Evolutionary conservation across 2,888 invertebrate genomes (phyloP), one percentile per base, ranked within the genome.

Genomic region (Amphipyra tragopoginis): DNA sequence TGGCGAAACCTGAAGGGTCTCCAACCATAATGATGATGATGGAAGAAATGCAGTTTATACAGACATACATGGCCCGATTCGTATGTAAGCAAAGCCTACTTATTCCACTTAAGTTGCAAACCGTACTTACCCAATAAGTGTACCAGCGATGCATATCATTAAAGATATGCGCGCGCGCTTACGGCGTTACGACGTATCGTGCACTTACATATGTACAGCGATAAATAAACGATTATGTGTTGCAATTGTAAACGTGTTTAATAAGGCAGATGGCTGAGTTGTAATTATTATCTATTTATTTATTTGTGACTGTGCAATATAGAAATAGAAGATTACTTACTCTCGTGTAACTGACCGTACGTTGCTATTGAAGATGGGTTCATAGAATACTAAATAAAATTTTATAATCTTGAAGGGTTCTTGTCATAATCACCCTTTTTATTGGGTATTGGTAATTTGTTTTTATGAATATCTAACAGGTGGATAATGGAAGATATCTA

Each of bases 141-240:
- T 54, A 45, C 43, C 36, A 34, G 13, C 39, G 52, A 76, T 67
- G 77, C 67, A 76, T 63, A 72, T 79, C 45, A 79, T 61, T 77
- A 68, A 42, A 65, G 52, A 50, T 57, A 44, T 54, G 55, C 47
- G 45, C 52, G 21, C 33, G 51, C 50, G 38, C 40, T 45, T 49
- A 49, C 38, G 59, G 47, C 40, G 50, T 49, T 54, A 49, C 62
- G 59, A 48, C 42, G 60, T 69, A 77, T 72, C 66, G 42, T 15
- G 39, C 48, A 47, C 52, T 72, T 60, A 66, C 75, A 62, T 62
- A 79, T 66, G 72, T 78, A 70, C 52, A 34, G 44, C 26, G 66
- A 76, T 76, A 72, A 58, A 65, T 59, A 65, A 65, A 65, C 54
- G 57, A 76, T 58, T 65, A 55, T 65, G 48, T 72, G 65, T 48